phyloP scores from a whole-genome alignment of 2,888 invertebrate species.

The Papilio protenor region DNA sequence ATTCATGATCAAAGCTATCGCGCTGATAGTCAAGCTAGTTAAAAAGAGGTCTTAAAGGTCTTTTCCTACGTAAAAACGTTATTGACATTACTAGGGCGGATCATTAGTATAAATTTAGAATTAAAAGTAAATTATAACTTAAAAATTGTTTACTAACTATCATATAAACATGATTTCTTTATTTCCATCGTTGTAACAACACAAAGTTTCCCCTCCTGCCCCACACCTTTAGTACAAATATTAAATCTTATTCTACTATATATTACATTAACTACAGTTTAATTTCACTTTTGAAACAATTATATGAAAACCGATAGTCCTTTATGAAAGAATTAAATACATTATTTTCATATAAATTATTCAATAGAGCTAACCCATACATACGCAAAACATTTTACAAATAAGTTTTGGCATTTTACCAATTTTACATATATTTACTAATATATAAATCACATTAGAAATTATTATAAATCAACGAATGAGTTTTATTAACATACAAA shows the following conservation, averaged over 20 bases:
- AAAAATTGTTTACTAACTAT: conserved; percentile 31
- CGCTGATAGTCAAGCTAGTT: not conserved
- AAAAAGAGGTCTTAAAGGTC: not conserved
- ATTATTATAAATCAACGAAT: conserved; percentile 7
- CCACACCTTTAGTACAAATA: conserved; percentile 4
- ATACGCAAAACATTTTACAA: not conserved
- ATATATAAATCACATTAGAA: not conserved
- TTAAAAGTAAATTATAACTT: not conserved
- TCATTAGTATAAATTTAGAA: not conserved
- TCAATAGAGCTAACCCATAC: not conserved
- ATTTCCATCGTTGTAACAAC: not conserved
- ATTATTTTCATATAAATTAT: not conserved
- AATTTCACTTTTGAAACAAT: not conserved
- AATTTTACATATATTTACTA: not conserved
- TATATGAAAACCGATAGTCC: not conserved
- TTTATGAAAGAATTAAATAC: not conserved
- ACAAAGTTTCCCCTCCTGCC: not conserved
- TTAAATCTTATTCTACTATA: conserved; percentile 17
- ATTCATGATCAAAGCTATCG: not conserved
- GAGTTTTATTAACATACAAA: not conserved
- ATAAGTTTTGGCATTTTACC: not conserved
- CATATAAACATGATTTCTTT: conserved; percentile 32
- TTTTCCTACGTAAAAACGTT: not conserved
- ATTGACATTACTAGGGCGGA: not conserved
- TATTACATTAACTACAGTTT: not conserved